phyloP scores from a whole-genome alignment of 1,140 invertebrate species.

The Lanistes nyassanus region DNA sequence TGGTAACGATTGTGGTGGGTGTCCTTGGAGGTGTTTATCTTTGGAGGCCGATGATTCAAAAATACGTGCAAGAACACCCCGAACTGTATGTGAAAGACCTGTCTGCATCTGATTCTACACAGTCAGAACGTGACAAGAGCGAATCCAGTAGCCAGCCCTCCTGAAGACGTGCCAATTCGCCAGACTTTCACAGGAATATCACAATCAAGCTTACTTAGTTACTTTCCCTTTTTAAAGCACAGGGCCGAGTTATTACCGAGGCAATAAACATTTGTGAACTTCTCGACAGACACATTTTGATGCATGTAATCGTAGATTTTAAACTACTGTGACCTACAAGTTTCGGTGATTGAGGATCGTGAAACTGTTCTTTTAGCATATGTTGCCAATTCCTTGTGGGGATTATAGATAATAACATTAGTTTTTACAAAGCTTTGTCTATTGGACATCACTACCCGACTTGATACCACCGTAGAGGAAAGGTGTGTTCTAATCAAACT shows the following conservation, averaged over 20 bases:
- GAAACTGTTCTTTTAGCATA: background rate
- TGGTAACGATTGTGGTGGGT: constrained; percentile 8
- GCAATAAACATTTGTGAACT: background rate
- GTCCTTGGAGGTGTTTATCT: constrained; percentile 21
- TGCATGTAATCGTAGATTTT: too few species aligned
- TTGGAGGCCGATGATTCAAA: constrained; percentile 12
- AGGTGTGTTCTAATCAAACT: too few species aligned
- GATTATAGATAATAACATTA: background rate
- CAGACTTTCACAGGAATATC: background rate
- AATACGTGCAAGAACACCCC: constrained; percentile 15
- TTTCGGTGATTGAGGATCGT: background rate
- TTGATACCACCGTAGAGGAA: background rate
- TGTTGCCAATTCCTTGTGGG: background rate
- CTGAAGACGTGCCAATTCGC: background rate
- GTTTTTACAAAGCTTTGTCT: background rate
- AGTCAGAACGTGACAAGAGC: too few species aligned
- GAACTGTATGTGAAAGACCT: background rate
- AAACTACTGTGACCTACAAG: background rate
- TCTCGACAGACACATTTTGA: too few species aligned
- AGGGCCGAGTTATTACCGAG: background rate
- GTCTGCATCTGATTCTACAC: background rate
- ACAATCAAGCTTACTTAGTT: too few species aligned
- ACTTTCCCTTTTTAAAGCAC: background rate
- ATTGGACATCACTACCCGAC: background rate
- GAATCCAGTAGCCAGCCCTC: background rate